A percentile compares a stretch with the other conserved stretches of the same genome.
These are phyloP conservation scores for Salarias fasciatus DNA, from an alignment of 2,797 vertebrate genomes.

Conservation along the genomic window DNA sequence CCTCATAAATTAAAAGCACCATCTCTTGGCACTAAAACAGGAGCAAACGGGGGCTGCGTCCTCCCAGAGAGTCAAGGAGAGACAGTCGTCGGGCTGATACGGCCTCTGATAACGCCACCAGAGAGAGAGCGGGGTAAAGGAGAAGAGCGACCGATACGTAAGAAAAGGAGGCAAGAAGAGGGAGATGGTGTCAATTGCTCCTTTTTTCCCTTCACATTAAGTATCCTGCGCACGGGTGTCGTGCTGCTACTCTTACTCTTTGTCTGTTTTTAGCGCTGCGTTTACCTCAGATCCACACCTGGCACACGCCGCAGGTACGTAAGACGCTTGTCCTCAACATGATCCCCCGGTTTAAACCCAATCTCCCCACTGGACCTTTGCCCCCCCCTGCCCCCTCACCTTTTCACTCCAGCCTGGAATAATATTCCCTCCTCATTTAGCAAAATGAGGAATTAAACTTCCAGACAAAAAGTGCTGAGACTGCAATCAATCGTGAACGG, in stretches of 20 bases:
- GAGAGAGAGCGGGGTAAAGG: slow-evolving; percentile 63
- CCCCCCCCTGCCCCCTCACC: slow-evolving; percentile 33
- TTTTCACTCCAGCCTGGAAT: slow-evolving; percentile 39
- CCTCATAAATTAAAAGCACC: slow-evolving; percentile 58
- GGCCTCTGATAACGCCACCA: slow-evolving; percentile 62
- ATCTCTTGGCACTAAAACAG: slow-evolving; percentile 48
- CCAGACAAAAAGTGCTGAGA: slow-evolving; percentile 43
- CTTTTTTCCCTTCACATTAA: slow-evolving; percentile 67
- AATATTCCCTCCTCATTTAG: slow-evolving; percentile 26
- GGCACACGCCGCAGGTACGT: slow-evolving; percentile 29
- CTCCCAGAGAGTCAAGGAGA: slow-evolving; percentile 55
- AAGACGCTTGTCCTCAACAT: slow-evolving; percentile 57
- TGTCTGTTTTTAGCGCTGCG: slow-evolving; percentile 55
- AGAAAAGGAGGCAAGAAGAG: slow-evolving; percentile 68
- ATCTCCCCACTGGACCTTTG: slow-evolving; percentile 49
- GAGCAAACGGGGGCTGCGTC: slow-evolving; percentile 33
- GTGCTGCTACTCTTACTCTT: slow-evolving; percentile 68
- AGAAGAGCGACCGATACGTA: slow-evolving; percentile 62
- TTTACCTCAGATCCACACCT: slow-evolving; percentile 58
- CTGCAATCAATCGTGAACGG: slow-evolving; percentile 17
- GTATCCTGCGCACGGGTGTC: slow-evolving; percentile 68
- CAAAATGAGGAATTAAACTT: slow-evolving; percentile 26
- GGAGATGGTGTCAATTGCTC: slow-evolving; percentile 72
- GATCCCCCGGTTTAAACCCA: slow-evolving; percentile 54
- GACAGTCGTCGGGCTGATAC: slow-evolving; percentile 54